phyloP scores from a whole-genome alignment of 30 jellyfish, hydroid and myxozoan species.

The Chrysaora quinquecirrha region DNA sequence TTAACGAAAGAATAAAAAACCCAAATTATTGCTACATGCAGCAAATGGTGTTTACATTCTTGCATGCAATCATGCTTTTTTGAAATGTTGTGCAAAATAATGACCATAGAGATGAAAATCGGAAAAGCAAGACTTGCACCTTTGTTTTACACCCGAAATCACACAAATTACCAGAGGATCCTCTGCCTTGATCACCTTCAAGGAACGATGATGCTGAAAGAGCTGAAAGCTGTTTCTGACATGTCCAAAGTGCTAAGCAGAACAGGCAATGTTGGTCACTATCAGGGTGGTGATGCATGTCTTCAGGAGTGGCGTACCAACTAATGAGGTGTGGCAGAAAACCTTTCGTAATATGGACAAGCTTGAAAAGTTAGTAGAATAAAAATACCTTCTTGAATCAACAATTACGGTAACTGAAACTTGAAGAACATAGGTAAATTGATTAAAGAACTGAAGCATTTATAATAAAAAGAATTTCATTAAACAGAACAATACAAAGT shows the following conservation, averaged over 20 bases:
- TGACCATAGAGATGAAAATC: neutral
- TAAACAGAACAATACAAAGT: too few relatives aligned
- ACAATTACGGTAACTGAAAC: too few relatives aligned
- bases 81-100: neutral
- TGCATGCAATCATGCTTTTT: slow-evolving; percentile 3
- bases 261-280: too few relatives aligned
- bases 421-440: too few relatives aligned
- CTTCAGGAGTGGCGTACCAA: too few relatives aligned
- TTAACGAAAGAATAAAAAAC: neutral
- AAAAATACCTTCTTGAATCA: too few relatives aligned
- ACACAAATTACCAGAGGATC: neutral
- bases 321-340: too few relatives aligned
- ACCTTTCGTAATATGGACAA: too few relatives aligned
- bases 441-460: too few relatives aligned
- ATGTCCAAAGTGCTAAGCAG: neutral
- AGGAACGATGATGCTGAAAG: neutral
- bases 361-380: too few relatives aligned
- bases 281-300: too few relatives aligned
- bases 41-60: slow-evolving; percentile 2
- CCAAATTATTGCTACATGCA: neutral
- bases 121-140: neutral
- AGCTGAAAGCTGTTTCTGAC: neutral
- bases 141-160: slow-evolving; percentile 1
- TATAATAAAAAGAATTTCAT: too few relatives aligned
- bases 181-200: neutral